Percentiles rank a stretch among this genome's conserved stretches.
These are phyloP conservation scores for Meiosimyza decipiens DNA, from an alignment of 2,888 invertebrate genomes.

Conservation along the genomic window DNA sequence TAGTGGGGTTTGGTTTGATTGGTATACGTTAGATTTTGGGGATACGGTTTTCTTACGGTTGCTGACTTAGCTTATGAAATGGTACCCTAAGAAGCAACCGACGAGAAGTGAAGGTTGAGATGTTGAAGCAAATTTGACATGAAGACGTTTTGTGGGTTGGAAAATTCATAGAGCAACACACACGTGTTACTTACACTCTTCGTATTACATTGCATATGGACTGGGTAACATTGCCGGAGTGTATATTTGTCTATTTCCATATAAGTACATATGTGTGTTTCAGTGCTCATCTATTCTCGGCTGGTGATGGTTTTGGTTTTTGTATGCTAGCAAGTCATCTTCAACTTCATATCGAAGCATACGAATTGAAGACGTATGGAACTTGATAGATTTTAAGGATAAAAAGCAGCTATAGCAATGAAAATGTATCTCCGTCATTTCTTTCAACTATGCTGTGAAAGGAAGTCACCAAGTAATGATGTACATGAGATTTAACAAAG, in stretches of 20 bases:
- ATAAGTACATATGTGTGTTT: background rate
- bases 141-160: slow-evolving; percentile 55
- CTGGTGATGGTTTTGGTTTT: slow-evolving; percentile 7
- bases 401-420: slow-evolving; percentile 1
- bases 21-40: slow-evolving; percentile 40
- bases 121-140: slow-evolving; percentile 50
- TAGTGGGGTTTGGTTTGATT: slow-evolving; percentile 42
- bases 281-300: slow-evolving; percentile 7
- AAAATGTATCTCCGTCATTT: background rate
- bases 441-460: background rate
- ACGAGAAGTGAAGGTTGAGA: slow-evolving; percentile 16
- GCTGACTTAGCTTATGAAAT: slow-evolving; percentile 18
- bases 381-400: slow-evolving; percentile 18
- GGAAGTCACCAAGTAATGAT: too few relatives aligned
- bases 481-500: too few relatives aligned
- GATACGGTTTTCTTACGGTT: slow-evolving; percentile 39
- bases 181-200: slow-evolving; percentile 16
- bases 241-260: background rate
- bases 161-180: slow-evolving; percentile 9
- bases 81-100: slow-evolving; percentile 20
- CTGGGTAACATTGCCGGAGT: too few relatives aligned
- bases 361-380: background rate
- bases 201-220: background rate
- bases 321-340: slow-evolving; percentile 2
- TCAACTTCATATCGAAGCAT: slow-evolving; percentile 5